Evolutionary conservation across 2,113 vertebrate species (phyloP).

Genomic region (Ranitomeya variabilis): DNA sequence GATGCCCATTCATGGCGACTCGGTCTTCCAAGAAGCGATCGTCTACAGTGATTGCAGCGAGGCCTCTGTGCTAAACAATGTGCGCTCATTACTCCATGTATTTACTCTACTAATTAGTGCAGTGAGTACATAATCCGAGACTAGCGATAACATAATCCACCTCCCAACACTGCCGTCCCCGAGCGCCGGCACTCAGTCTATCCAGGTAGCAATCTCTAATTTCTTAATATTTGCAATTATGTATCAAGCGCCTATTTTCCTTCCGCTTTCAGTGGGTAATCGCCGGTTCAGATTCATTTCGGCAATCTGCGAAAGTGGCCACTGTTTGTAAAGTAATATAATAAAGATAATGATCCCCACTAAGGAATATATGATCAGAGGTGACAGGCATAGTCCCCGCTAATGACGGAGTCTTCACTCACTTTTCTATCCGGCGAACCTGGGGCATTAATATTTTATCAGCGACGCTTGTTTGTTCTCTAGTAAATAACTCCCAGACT

Average conservation of each 20-base stretch:
- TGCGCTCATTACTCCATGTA: neutral
- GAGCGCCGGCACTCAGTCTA: neutral
- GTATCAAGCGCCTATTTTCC: neutral
- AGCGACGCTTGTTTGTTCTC: neutral
- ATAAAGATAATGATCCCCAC: conserved; percentile 23
- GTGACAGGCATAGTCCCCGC: neutral
- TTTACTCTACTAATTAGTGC: neutral
- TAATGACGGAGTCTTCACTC: neutral
- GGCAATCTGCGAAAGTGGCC: neutral
- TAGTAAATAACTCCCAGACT: conserved; percentile 22
- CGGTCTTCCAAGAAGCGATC: neutral
- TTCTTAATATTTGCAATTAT: neutral
- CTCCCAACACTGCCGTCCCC: neutral
- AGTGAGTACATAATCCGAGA: neutral
- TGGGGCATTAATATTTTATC: conserved; percentile 3
- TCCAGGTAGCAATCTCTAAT: neutral
- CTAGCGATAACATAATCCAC: neutral
- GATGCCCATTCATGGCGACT: neutral
- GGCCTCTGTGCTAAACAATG: neutral
- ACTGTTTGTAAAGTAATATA: conserved; percentile 7
- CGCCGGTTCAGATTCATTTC: neutral
- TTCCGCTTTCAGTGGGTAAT: neutral
- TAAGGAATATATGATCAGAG: conserved; percentile 27
- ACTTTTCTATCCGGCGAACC: neutral
- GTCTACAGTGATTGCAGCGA: neutral